Percentiles rank a stretch among this genome's conserved stretches.
Conservation (phyloP, 2,113 vertebrate genomes). For the Eptesicus fuscus region DNA sequence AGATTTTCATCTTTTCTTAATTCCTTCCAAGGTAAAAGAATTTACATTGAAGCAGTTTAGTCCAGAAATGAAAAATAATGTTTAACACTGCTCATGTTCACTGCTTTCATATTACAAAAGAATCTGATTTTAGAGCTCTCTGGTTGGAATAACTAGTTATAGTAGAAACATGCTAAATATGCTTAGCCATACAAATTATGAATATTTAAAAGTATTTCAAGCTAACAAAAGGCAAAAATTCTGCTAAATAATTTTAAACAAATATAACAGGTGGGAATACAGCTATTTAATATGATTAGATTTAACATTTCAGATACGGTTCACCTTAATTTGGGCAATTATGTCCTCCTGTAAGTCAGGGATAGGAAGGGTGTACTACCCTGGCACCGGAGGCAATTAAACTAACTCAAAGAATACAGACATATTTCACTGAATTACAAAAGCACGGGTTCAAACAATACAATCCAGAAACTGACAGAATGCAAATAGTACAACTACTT, state of each 20-base stretch:
- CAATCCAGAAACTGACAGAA: slow-evolving; percentile 10
- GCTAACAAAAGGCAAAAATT: background rate
- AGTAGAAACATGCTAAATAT: background rate
- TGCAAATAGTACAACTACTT: background rate
- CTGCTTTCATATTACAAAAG: background rate
- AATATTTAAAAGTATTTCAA: background rate
- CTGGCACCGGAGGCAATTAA: background rate
- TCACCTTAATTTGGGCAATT: background rate
- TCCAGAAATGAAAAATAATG: background rate
- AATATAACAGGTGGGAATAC: background rate
- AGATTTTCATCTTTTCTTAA: background rate
- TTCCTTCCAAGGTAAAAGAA: background rate
- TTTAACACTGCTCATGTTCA: background rate
- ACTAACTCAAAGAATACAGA: background rate
- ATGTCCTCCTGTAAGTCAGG: background rate
- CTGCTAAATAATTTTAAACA: slow-evolving; percentile 12
- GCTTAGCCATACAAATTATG: background rate
- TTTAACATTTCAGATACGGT: background rate
- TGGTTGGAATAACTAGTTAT: background rate
- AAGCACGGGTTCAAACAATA: background rate
- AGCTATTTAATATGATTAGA: background rate
- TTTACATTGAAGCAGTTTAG: slow-evolving; percentile 1
- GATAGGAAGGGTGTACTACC: background rate
- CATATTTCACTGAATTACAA: background rate
- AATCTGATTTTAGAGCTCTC: background rate